Evolutionary conservation across 2,888 invertebrate species (phyloP), one percentile per base, ranked within the genome.

Genomic region (Latrodectus elegans): DNA sequence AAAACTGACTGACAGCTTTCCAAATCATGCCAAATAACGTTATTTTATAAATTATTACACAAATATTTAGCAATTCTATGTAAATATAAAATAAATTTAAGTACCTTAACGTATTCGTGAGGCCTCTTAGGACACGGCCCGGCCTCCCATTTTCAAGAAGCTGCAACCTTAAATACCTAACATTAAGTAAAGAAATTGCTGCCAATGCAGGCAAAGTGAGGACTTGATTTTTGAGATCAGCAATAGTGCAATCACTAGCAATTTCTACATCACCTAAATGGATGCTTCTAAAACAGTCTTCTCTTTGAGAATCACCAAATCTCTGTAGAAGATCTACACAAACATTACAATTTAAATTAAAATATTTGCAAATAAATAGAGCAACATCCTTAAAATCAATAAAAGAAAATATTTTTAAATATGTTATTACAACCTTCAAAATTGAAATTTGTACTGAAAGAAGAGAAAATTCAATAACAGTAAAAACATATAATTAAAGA

Each of bases 181-280:
- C 80, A 55, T 64, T 83, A 12, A 83, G 89, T 49, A 89, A 60
- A n/a, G 55, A 72, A 12, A 76, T 15, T 65, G 53, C 75, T 11
- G 68, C 67, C 22, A 89, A 68, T 3, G 52, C 14, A 51, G 86
- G 88, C 17, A 89, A 84, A n/a, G 89, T 89, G 26, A 89, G 81
- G n/a, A 92, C 90, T 84, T 91, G 90, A 14, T 89, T 89, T 81
- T 91, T 91, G 11, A 92, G 89, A 70, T 92, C 92, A 64, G 90
- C 90, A 60, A 92, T 89, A 1, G 91, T 91, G 0, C 91, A 90
- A n/a, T 89, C 90, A 81, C 91, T 91, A 8, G 91, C 90, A n/a
- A 92, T 90, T 83, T 91, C 91, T 15, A 92, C 89, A 49, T 91
- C 91, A 14, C 92, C 92, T 12, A 92, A 70, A 53, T 88, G 76